Evolutionary conservation across 37 sponge, comb jelly and placozoan species (phyloP).

Genomic region (Spongia lamella): DNA sequence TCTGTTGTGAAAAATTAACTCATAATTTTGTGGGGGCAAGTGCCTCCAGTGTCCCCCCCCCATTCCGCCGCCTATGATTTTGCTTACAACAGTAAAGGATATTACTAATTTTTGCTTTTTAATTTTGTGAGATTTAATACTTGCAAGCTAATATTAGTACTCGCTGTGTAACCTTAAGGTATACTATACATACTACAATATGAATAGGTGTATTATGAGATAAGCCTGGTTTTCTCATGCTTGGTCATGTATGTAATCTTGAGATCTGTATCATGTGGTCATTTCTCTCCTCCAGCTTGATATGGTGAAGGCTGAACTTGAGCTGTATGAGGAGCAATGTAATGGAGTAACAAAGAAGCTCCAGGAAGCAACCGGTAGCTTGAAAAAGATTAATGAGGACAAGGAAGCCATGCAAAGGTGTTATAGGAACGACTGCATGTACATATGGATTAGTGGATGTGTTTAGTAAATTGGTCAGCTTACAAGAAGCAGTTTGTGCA

Average conservation of each 20-base stretch:
- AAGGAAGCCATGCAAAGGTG: conserved; percentile 35
- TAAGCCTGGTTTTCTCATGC: background rate
- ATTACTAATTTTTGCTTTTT: no score
- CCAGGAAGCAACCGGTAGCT: conserved; percentile 46
- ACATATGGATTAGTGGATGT: background rate
- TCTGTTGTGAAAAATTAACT: no score
- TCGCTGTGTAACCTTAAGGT: no score
- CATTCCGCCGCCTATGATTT: no score
- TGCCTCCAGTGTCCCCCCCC: no score
- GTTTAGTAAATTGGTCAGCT: conserved; percentile 11
- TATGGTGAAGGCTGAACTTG: conserved; percentile 74
- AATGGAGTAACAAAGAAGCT: conserved; percentile 47
- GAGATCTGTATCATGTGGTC: background rate
- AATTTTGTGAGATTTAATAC: no score
- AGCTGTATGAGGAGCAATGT: conserved; percentile 60
- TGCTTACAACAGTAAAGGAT: no score
- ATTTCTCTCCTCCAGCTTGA: conserved; percentile 45
- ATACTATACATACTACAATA: no score
- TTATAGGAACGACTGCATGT: background rate
- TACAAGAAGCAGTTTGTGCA: conserved; percentile 38
- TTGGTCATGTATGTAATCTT: background rate
- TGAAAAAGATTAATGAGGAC: conserved; percentile 11
- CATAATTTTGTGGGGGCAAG: no score
- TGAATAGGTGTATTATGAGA: no score
- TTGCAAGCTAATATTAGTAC: no score